Percentiles rank a stretch among this genome's conserved stretches.
Evolutionary conservation across 2,888 invertebrate species (phyloP).

Genomic region (Agrilus mali): DNA sequence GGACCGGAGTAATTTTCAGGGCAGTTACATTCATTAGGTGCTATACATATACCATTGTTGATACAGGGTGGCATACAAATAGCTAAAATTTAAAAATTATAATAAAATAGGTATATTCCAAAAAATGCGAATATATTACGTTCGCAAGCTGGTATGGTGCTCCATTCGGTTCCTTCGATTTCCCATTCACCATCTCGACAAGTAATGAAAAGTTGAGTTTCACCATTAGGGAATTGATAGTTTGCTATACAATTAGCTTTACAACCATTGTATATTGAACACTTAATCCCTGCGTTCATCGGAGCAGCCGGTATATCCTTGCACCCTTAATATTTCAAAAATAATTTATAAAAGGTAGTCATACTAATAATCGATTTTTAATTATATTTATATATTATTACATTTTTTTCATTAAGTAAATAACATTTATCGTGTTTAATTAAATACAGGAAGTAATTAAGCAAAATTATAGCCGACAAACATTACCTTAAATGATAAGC

Average conservation of each 20-base stretch:
- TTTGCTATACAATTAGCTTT: slow-evolving; percentile 35
- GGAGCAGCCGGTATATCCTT: slow-evolving; percentile 22
- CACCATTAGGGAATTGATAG: slow-evolving; percentile 43
- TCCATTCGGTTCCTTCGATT: slow-evolving; percentile 34
- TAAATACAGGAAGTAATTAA: too few relatives aligned
- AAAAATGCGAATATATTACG: slow-evolving; percentile 32
- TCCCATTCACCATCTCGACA: slow-evolving; percentile 40
- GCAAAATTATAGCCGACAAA: too few relatives aligned
- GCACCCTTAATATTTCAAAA: slow-evolving; percentile 22
- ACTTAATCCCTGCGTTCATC: slow-evolving; percentile 27
- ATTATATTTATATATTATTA: slow-evolving; percentile 22
- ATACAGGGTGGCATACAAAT: slow-evolving; percentile 62
- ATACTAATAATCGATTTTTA: background rate
- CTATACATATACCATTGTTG: slow-evolving; percentile 69
- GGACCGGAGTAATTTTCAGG: slow-evolving; percentile 58
- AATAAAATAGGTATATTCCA: background rate
- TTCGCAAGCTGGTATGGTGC: slow-evolving; percentile 46
- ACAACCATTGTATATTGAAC: slow-evolving; percentile 36
- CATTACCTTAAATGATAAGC: too few relatives aligned
- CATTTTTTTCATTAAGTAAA: too few relatives aligned
- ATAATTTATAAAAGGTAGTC: slow-evolving; percentile 1
- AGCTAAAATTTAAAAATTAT: slow-evolving; percentile 38
- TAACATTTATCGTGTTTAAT: too few relatives aligned
- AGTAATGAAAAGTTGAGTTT: slow-evolving; percentile 31
- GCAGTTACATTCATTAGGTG: slow-evolving; percentile 65